Base-by-base conservation (phyloP, 2,797 vertebrate genomes). In the Synaphobranchus kaupii region DNA sequence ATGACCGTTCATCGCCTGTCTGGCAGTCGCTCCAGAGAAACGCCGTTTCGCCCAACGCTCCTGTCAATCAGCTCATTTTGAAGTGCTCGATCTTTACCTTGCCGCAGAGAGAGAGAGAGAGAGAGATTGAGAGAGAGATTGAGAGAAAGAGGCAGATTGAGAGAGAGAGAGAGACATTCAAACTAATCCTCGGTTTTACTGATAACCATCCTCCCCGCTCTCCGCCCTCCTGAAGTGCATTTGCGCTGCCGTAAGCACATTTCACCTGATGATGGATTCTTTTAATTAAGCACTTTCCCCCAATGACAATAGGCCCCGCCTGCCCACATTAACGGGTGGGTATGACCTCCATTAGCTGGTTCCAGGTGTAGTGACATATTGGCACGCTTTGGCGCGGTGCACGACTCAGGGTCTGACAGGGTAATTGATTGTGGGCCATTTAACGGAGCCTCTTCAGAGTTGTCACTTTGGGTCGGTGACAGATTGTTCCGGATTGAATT, bases 361-460 rank as follows among this genome's bases (percentile, higher is more conserved):
- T 52, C 48, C 85, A 86, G 66, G 85, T 86, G 85, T 34, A 17
- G n/a, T 52, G 66, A 78, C 85, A 86, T 56, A 73, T 76, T 73
- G 54, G 83, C 83, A 60, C 34, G 7, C 58, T n/a, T 63, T 63
- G 83, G 83, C 83, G 47, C 7, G 5, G 54, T 3, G 73, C 17
- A 39, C 56, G 17, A 15, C 20, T 13, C 54, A 4, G 54, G n/a
- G 10, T 10, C 9, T 83, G 82, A 83, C 82, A 50, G 82, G 54
- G 83, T 84, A 84, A 84, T 84, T 84, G 83, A 84, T 84, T 84
- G 25, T 63, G 28, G 52, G 28, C 56, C 83, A 84, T 84, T 84
- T 84, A 58, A 25, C 31, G 4, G 83, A 63, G 83, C 10, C 58
- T 13, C 31, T 34, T 60, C 54, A 34, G 54, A 63, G 83, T 44